Evolutionary conservation across 2,113 vertebrate species (phyloP), one percentile per base, ranked within the genome.

Genomic region (Catharus minimus): DNA sequence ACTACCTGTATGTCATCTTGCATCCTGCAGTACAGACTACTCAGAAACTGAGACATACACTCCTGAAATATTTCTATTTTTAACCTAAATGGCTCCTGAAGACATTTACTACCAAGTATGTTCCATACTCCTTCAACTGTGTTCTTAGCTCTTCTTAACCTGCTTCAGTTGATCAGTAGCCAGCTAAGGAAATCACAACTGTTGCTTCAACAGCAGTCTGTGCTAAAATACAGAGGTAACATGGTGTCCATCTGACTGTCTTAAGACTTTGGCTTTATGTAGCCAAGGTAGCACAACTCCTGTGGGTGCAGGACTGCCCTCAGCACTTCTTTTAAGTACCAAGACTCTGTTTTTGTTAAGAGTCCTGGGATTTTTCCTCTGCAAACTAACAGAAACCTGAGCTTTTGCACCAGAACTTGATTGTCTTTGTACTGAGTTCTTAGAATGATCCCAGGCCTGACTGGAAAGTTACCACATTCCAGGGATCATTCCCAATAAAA

Each of bases 351-450:
- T 77, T 38, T 73, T 86, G 6, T 56, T 61, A 22, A 49, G 22
- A 69, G 47, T 78, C 47, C 1, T 0, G 1, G 26, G 13, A 15
- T 78, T 38, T 33, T 28, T n/a, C 46, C 43, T 68, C 56, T 8
- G 4, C 30, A 60, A 65, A 61, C n/a, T 53, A 81, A 9, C 13
- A 84, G n/a, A 81, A 91, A 39, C 38, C 28, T 49, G 32, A 72
- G 15, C 11, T 64, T 52, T 53, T 36, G 69, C 43, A 47, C 50
- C 41, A 36, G 64, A 65, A 56, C 24, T 33, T 79, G 58, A 36
- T 32, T 0, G 0, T 49, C 57, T 85, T 1, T 3, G 2, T 43
- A 67, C 4, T 43, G 33, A 58, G 60, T 55, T 4, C 2, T 82
- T 88, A 75, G 15, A 58, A 58, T 8, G 21, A 23, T 43, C 20